Base-by-base conservation (phyloP, 2,797 vertebrate genomes). In the Australoheros facetus region DNA sequence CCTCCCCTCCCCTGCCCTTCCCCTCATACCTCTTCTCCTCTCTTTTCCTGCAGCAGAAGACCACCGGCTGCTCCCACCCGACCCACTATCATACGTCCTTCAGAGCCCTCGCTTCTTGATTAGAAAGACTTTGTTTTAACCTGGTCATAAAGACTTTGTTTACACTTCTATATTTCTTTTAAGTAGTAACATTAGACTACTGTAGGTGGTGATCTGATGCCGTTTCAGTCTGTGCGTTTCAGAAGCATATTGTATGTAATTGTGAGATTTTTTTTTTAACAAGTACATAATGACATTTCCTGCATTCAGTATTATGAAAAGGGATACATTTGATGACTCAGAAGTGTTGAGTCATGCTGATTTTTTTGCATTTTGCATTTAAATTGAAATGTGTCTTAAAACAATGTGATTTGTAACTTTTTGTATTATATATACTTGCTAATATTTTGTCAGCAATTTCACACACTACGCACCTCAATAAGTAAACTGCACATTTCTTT, bases 41-140 rank as follows among this genome's bases (percentile, higher is more conserved):
- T 91, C 75, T 93, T 93, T 95, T 92, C 85, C 83, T 95, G 75
- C 95, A 97, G 96, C 96, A 96, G 97, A 94, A 97, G 97, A 95
- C 97, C 97, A 83, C 97, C 97, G 3, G 96, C 96, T 42, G 97
- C 97, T 39, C 98, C 97, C 55, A 97, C 91, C 95, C 95, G 97
- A 78, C 97, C 97, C 85, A 97, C 97, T 88, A 95, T 97, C 92
- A 97, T 97, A 90, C 97, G 97, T 79, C 95, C 97, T 2, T 96
- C 97, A 80, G 97, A 98, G 89, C 97, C 97, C 1, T 98, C 97
- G 75, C 95, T 98, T 90, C 96, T 98, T 89, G 97, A 98, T 94
- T 98, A 97, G 96, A 92, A 83, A 81, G 75, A 76, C 51, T 28
- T 54, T 30, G 58, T 58, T 64, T 39, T 42, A 11, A 56, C 53